phyloP scores from a whole-genome alignment of 2,888 invertebrate species.

The Andricus curvator region DNA sequence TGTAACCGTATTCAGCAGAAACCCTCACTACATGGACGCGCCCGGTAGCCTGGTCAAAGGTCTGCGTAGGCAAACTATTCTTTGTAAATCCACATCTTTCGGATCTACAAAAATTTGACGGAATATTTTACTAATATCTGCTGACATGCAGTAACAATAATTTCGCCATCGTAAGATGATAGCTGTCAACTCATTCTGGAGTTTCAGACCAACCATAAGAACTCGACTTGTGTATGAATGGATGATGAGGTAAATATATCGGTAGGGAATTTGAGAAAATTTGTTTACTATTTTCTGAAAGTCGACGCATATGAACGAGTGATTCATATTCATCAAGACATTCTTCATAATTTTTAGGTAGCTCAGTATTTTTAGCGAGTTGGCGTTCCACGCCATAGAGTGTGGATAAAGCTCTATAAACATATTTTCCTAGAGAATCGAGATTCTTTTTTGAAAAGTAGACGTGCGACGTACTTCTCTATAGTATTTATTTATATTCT shows the following conservation, averaged over 20 bases:
- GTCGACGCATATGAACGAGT: background rate
- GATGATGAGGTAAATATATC: background rate
- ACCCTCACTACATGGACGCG: too few species aligned
- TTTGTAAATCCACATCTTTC: conserved; percentile 61
- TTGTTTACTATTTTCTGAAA: background rate
- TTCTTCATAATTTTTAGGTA: too few species aligned
- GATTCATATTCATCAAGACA: background rate
- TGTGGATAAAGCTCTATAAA: too few species aligned
- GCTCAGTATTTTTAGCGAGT: too few species aligned
- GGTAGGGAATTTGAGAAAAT: background rate
- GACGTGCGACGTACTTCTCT: too few species aligned
- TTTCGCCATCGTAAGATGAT: conserved; percentile 64
- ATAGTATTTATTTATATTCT: too few species aligned
- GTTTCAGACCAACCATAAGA: conserved; percentile 62
- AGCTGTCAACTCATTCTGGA: conserved; percentile 67
- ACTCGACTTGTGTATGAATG: background rate
- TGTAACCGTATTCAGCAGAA: too few species aligned
- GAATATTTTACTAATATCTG: conserved; percentile 67
- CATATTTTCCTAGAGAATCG: too few species aligned
- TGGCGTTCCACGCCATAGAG: too few species aligned
- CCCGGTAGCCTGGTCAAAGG: too few species aligned
- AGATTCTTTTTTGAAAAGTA: too few species aligned
- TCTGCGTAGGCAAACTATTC: conserved; percentile 56
- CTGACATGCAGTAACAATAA: conserved; percentile 54
- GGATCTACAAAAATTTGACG: conserved; percentile 63